Evolutionary conservation across 2,888 invertebrate species (phyloP).

Genomic region (Drosophila testacea): DNA sequence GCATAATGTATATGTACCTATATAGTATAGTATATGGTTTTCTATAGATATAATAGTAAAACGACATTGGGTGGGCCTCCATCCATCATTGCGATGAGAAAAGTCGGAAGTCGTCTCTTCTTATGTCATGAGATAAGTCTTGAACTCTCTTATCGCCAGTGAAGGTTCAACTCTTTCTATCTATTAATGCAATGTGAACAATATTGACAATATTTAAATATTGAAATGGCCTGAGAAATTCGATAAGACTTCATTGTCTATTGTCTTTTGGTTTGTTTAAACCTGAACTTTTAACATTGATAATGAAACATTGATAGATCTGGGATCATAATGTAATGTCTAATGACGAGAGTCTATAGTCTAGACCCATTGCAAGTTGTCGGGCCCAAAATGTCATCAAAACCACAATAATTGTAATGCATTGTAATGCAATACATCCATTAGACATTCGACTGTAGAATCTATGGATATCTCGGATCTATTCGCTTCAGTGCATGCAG

Average conservation of each 20-base stretch:
- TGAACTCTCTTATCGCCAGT: constrained; percentile 7
- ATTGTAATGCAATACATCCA: constrained; percentile 68
- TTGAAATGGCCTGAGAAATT: neutral
- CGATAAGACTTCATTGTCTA: neutral
- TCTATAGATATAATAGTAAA: neutral
- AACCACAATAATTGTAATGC: constrained; percentile 66
- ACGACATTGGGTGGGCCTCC: constrained; percentile 23
- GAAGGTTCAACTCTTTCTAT: constrained; percentile 10
- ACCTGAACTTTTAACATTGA: constrained; percentile 1
- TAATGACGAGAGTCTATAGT: neutral
- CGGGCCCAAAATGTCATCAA: constrained; percentile 32
- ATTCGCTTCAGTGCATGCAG: constrained; percentile 39
- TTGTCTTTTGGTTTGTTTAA: constrained; percentile 1
- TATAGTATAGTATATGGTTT: too few species aligned
- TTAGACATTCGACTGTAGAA: constrained; percentile 19
- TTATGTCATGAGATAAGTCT: constrained; percentile 2
- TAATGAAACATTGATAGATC: neutral
- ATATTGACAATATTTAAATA: neutral
- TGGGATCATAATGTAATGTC: neutral
- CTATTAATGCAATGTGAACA: neutral
- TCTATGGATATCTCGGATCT: constrained; percentile 39
- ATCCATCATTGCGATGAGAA: constrained; percentile 17
- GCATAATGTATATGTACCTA: neutral
- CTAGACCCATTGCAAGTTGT: constrained; percentile 2
- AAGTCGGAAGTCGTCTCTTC: neutral